phyloP scores from a whole-genome alignment of 2,797 vertebrate species.

The Pachyuromys duprasi region DNA sequence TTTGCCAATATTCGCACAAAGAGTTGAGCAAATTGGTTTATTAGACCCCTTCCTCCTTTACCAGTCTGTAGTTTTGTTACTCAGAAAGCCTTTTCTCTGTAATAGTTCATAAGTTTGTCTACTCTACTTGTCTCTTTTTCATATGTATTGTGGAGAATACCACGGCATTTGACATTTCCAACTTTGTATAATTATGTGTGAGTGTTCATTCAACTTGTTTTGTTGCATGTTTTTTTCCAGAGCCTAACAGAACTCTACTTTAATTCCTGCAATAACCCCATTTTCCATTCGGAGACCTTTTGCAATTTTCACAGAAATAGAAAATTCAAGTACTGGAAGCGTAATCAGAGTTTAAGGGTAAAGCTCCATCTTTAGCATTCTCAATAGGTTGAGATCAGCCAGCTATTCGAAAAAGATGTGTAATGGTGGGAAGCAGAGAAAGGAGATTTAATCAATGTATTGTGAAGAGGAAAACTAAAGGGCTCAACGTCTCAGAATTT shows the following conservation, averaged over 20 bases:
- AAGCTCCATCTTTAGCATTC: not conserved
- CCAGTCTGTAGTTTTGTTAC: not conserved
- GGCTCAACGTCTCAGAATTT: not conserved
- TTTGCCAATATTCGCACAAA: not conserved
- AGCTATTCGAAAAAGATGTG: not conserved
- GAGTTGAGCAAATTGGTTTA: not conserved
- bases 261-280: not conserved
- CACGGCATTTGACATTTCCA: not conserved
- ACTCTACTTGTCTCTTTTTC: not conserved
- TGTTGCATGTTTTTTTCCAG: not conserved
- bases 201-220: not conserved
- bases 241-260: not conserved
- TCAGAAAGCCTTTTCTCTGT: not conserved
- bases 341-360: not conserved
- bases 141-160: not conserved
- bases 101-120: not conserved
- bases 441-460: not conserved
- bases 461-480: not conserved
- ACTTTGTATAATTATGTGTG: not conserved
- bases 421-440: not conserved
- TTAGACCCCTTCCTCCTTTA: not conserved
- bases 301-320: slow-evolving; percentile 20
- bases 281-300: not conserved
- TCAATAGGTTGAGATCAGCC: not conserved
- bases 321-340: not conserved